Base-by-base conservation (phyloP, 2,888 invertebrate genomes). In the Azorinus chamasolen region DNA sequence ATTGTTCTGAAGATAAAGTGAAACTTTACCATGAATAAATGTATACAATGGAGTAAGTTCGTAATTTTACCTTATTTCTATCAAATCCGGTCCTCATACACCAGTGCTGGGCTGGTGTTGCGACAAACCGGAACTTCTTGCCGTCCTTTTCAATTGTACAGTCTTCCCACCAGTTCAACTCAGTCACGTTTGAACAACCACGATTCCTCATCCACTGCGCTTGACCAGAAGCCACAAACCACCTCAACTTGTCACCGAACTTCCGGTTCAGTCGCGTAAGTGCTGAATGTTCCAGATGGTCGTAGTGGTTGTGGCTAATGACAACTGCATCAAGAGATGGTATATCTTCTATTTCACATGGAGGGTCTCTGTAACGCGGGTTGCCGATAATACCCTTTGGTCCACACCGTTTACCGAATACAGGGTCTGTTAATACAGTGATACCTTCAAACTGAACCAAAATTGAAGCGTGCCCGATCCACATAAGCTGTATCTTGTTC, bases 81-180 rank as follows among this genome's bases (percentile, higher is more conserved):
- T 94, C 94, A 18, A 84, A 86, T 1, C 90, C 62, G 2, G 86
- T 85, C n/a, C 94, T 85, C 59, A 90, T 90, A 57, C 93, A 93
- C 94, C 94, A 94, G 86, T 94, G 94, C 77, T 94, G 94, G 27
- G 93, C 91, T 0, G 94, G 94, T 0, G 94, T 91, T 66, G 93
- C 93, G 43, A 90, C 92, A 74, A 94, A 88, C 27, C 78, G 86
- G 8, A 92, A 81, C 24, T 50, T 16, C 12, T 75, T 71, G 25
- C 65, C 78, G 22, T 85, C 58, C 20, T 71, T 64, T 10, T 51
- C 37, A 18, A 79, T 58, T 5, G 46, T 43, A 37, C 72, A 55
- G 50, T 89, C 87, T 12, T 92, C 84, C 94, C 94, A 94, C 94
- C 94, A 94, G 39, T 85, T 89, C 82, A 94, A 77, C 85, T 94